Conservation (phyloP, 2,797 vertebrate genomes). For the Anableps anableps region DNA sequence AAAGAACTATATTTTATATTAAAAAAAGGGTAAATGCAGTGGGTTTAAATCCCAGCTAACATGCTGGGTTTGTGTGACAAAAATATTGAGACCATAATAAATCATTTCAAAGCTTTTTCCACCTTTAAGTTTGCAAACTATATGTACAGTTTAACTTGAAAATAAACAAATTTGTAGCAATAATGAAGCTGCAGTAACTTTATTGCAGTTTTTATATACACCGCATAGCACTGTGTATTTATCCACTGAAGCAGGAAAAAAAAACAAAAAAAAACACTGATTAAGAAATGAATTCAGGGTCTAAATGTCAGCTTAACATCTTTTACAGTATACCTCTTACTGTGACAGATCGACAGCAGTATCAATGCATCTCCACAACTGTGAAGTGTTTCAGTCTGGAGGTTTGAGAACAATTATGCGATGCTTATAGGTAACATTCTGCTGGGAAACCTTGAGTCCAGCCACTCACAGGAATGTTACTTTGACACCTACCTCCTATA, state of each 20-base stretch:
- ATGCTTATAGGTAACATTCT: not conserved
- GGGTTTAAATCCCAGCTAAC: not conserved
- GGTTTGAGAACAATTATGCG: not conserved
- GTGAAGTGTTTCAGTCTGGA: not conserved
- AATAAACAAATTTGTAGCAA: not conserved
- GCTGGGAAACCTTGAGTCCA: not conserved
- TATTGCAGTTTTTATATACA: not conserved
- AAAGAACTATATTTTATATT: not conserved
- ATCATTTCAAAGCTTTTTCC: not conserved
- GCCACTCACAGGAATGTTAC: not conserved
- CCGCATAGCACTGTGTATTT: not conserved
- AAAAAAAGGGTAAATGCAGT: not conserved
- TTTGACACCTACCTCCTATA: not conserved
- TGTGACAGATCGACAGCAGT: not conserved
- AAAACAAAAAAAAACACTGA: not conserved
- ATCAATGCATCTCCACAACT: not conserved
- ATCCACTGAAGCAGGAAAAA: not conserved
- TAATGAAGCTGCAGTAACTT: not conserved
- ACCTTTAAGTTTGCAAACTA: not conserved
- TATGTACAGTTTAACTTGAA: not conserved
- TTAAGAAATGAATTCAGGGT: not conserved
- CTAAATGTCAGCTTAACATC: not conserved
- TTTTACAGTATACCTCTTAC: too few relatives aligned
- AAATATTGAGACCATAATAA: not conserved
- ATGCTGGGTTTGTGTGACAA: not conserved